Evolutionary conservation across 2,888 invertebrate genomes (phyloP).

Genomic region (Sepiola atlantica): DNA sequence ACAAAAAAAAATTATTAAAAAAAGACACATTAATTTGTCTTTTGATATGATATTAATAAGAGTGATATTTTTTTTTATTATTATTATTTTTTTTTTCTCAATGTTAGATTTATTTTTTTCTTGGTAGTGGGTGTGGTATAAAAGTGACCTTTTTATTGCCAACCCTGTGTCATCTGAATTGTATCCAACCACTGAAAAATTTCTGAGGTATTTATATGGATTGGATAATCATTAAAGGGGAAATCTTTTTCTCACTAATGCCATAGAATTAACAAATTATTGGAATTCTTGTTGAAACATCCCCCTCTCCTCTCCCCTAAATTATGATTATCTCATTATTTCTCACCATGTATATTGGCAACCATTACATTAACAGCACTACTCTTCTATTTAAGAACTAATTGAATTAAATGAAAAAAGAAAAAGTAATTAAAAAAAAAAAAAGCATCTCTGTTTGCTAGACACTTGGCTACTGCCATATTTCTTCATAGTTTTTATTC

Average conservation of each 20-base stretch:
- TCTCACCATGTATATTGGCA: neutral
- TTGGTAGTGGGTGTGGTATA: neutral
- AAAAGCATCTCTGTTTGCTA: neutral
- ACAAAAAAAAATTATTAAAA: neutral
- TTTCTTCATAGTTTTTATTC: neutral
- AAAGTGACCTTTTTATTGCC: neutral
- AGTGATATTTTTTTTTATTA: neutral
- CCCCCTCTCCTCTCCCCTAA: neutral
- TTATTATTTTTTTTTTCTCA: too few species aligned
- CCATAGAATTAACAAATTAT: neutral
- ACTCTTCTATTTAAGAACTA: neutral
- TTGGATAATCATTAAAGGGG: neutral
- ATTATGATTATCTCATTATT: neutral
- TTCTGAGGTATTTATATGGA: conserved; percentile 13
- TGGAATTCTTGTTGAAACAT: neutral
- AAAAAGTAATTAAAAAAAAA: neutral
- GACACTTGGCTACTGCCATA: neutral
- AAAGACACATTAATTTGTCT: neutral
- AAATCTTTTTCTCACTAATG: conserved; percentile 8
- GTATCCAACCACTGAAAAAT: neutral
- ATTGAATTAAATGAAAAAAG: neutral
- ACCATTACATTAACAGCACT: neutral
- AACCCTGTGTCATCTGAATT: neutral
- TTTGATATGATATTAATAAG: neutral
- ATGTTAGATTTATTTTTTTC: neutral